phyloP scores from a whole-genome alignment of 2,113 vertebrate genomes.

The Anser cygnoides region DNA sequence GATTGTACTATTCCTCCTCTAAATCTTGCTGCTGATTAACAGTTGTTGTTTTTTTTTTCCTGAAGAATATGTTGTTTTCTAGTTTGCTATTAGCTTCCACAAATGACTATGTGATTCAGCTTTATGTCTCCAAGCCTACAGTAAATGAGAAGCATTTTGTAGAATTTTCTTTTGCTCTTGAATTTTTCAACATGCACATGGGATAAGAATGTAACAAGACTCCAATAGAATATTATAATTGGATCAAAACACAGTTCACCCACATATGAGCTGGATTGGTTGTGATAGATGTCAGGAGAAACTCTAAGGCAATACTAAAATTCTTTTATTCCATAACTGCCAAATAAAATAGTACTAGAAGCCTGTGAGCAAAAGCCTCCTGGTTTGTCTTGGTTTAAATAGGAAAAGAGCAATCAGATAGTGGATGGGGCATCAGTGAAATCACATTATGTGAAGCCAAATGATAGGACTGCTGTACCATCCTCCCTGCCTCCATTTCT shows the following conservation, averaged over 20 bases:
- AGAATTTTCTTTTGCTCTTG: conserved; percentile 49
- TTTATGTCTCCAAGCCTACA: conserved; percentile 43
- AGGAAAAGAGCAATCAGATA: conserved; percentile 34
- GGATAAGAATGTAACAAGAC: conserved; percentile 59
- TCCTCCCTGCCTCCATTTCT: not conserved
- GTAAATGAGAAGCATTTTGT: conserved; percentile 54
- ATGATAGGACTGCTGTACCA: not conserved
- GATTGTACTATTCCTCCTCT: not conserved
- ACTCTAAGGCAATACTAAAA: conserved; percentile 61
- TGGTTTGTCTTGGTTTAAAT: conserved; percentile 45
- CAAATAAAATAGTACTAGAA: conserved; percentile 68
- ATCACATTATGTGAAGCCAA: conserved; percentile 36
- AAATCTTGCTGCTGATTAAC: conserved; percentile 7
- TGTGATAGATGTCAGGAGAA: conserved; percentile 71
- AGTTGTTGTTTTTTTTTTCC: not conserved
- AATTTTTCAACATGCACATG: conserved; percentile 57
- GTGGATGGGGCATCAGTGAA: conserved; percentile 39
- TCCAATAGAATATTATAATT: conserved; percentile 65
- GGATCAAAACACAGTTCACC: conserved; percentile 69
- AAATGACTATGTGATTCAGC: not conserved
- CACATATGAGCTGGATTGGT: conserved; percentile 59
- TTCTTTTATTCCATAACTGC: conserved; percentile 64
- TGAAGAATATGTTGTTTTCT: not conserved
- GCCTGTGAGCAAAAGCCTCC: conserved; percentile 55
- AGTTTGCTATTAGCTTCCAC: conserved; percentile 15